phyloP scores from a whole-genome alignment of 2,797 vertebrate species.

The Syngnathus rostellatus region DNA sequence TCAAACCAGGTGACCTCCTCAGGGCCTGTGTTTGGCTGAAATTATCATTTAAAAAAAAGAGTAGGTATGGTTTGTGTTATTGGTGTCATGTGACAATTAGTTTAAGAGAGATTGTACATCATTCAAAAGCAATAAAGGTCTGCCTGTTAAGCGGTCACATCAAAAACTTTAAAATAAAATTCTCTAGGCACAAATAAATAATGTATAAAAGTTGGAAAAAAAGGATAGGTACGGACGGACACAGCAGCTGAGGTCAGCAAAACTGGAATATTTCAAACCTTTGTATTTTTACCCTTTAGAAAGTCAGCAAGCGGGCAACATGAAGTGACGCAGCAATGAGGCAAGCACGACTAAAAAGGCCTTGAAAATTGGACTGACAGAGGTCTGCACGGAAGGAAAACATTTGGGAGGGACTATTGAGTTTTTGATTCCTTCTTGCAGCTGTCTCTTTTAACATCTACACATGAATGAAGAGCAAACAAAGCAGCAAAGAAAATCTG shows the following conservation, averaged over 20 bases:
- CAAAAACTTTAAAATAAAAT: background rate
- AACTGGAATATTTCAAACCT: background rate
- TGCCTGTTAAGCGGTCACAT: background rate
- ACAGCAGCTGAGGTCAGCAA: background rate
- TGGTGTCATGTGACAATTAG: background rate
- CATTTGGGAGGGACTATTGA: background rate
- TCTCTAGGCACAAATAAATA: background rate
- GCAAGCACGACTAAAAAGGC: background rate
- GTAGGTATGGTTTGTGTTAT: background rate
- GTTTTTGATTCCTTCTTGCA: background rate
- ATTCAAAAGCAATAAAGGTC: background rate
- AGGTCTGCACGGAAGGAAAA: background rate
- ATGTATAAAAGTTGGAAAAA: background rate
- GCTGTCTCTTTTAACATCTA: conserved; percentile 1
- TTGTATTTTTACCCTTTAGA: conserved; percentile 1
- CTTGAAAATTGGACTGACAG: background rate
- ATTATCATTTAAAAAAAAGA: background rate
- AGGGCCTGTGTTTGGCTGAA: background rate
- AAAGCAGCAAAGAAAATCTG: conserved; percentile 21
- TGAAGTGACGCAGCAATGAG: conserved; percentile 1
- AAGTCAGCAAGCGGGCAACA: conserved; percentile 5
- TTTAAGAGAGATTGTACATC: background rate
- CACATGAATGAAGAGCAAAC: background rate
- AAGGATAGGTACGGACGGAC: background rate
- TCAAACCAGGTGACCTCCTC: background rate